phyloP scores from a whole-genome alignment of 1,140 invertebrate genomes.

The Eupristina koningsbergeri region DNA sequence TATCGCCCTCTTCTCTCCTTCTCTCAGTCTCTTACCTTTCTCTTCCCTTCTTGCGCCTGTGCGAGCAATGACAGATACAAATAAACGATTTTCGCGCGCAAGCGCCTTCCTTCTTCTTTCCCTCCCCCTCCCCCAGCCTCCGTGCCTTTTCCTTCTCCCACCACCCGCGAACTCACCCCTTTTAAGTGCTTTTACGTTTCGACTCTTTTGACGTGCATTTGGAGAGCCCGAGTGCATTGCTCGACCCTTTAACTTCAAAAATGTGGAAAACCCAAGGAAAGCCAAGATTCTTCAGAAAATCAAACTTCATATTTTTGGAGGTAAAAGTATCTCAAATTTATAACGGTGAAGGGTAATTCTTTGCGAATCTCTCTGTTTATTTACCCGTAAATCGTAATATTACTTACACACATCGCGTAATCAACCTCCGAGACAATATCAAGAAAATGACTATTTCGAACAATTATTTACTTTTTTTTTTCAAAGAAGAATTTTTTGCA shows the following conservation, averaged over 20 bases:
- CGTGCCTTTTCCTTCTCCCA: background rate
- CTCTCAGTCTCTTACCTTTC: slow-evolving; percentile 36
- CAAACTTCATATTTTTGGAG: too few relatives aligned
- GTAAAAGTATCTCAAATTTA: too few relatives aligned
- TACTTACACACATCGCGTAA: too few relatives aligned
- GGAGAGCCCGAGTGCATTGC: slow-evolving; percentile 17
- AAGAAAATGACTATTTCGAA: too few relatives aligned
- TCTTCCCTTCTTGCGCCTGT: slow-evolving; percentile 21
- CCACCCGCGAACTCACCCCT: background rate
- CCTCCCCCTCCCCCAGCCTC: background rate
- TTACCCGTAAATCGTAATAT: too few relatives aligned
- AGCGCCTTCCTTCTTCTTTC: slow-evolving; percentile 33
- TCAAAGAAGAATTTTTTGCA: too few relatives aligned
- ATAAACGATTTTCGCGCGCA: slow-evolving; percentile 61
- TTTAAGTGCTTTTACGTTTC: slow-evolving; percentile 8
- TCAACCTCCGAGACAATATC: too few relatives aligned
- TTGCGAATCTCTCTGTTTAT: too few relatives aligned
- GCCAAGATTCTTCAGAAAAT: too few relatives aligned
- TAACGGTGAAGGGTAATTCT: too few relatives aligned
- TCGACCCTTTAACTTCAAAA: slow-evolving; percentile 3
- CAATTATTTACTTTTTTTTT: too few relatives aligned
- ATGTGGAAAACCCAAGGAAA: too few relatives aligned
- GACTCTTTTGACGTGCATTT: slow-evolving; percentile 16
- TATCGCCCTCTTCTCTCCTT: slow-evolving; percentile 48
- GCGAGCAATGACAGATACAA: slow-evolving; percentile 70